These are phyloP conservation scores for Antheraea mylitta DNA, from an alignment of 1,140 invertebrate species.

Conservation along the genomic window DNA sequence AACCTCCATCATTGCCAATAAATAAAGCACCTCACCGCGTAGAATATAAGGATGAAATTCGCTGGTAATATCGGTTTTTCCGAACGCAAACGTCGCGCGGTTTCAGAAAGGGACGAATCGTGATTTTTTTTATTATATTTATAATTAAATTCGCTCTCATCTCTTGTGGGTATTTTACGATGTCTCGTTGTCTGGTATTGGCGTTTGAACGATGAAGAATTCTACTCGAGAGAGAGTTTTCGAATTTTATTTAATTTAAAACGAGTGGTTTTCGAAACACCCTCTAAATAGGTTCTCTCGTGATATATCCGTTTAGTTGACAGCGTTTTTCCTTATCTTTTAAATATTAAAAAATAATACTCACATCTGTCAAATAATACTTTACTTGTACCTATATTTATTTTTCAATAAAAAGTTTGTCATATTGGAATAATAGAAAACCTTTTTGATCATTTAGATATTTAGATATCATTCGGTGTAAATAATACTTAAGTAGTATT, in stretches of 20 bases:
- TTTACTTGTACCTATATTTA: too few relatives aligned
- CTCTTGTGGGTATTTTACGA: constrained; percentile 57
- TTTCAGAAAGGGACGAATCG: constrained; percentile 61
- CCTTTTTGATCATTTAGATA: too few relatives aligned
- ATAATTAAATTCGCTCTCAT: constrained; percentile 77
- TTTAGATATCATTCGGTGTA: too few relatives aligned
- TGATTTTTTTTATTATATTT: constrained; percentile 76
- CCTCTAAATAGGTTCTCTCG: background rate
- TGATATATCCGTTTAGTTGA: background rate
- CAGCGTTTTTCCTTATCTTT: background rate
- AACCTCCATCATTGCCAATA: background rate
- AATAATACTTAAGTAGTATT: too few relatives aligned
- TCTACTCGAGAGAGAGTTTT: constrained; percentile 55
- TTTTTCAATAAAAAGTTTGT: too few relatives aligned
- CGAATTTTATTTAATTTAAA: constrained; percentile 65
- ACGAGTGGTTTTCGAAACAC: background rate
- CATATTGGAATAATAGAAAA: too few relatives aligned
- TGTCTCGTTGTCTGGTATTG: constrained; percentile 67
- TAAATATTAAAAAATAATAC: background rate
- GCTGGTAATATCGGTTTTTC: constrained; percentile 26
- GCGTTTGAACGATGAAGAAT: constrained; percentile 60
- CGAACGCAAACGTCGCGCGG: constrained; percentile 22
- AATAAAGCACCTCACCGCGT: constrained; percentile 12
- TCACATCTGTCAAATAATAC: too few relatives aligned
- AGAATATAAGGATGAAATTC: constrained; percentile 34